Evolutionary conservation across 2,797 vertebrate genomes (phyloP).

Genomic region (Semaprochilodus insignis): DNA sequence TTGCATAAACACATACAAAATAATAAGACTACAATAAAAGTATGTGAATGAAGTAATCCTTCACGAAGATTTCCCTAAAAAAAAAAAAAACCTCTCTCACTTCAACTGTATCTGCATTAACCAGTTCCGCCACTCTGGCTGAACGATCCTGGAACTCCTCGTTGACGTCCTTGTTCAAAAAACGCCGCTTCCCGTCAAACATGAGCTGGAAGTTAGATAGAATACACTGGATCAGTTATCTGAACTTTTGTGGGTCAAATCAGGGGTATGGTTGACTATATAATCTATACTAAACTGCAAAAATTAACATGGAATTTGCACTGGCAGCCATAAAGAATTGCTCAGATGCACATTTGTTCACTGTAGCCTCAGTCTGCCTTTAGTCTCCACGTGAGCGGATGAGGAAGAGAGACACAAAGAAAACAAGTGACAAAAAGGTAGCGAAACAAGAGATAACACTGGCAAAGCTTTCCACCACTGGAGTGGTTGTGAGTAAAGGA

Average conservation of each 20-base stretch:
- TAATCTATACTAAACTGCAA: not conserved
- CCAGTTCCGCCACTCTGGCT: slow-evolving; percentile 34
- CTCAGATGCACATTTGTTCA: not conserved
- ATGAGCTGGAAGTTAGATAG: slow-evolving; percentile 41
- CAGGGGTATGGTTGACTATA: not conserved
- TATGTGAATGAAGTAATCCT: not conserved
- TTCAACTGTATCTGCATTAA: slow-evolving; percentile 37
- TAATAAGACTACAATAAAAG: not conserved
- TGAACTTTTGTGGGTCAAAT: not conserved
- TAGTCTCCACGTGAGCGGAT: too few species aligned
- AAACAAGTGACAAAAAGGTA: too few species aligned
- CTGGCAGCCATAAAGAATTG: not conserved
- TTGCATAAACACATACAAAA: not conserved
- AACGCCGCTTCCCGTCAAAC: slow-evolving; percentile 38
- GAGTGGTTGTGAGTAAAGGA: too few species aligned
- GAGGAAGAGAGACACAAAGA: too few species aligned
- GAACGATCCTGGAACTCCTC: slow-evolving; percentile 48
- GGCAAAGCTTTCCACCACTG: too few species aligned
- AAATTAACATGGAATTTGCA: not conserved
- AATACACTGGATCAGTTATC: not conserved
- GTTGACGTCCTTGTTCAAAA: slow-evolving; percentile 34
- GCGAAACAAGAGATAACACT: too few species aligned
- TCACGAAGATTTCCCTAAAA: not conserved
- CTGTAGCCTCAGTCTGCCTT: too few species aligned
- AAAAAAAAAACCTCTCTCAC: slow-evolving; percentile 28